Evolutionary conservation across 1,140 invertebrate species (phyloP).

Genomic region (Glossosoma conforme): DNA sequence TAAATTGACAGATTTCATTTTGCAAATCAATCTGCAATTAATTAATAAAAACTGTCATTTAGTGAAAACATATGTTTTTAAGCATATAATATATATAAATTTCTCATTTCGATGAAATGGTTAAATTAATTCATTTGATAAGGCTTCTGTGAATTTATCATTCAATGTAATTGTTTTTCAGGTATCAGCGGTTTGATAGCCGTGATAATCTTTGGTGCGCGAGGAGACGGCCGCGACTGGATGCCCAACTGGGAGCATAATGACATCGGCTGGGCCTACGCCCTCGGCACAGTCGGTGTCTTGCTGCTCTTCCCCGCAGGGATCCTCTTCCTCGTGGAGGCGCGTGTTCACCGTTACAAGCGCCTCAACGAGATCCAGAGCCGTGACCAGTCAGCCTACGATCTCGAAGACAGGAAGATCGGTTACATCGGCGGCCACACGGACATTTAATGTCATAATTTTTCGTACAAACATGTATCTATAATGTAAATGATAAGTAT

Average conservation of each 20-base stretch:
- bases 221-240: conserved; percentile 89
- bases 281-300: conserved; percentile 74
- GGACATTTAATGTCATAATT: conserved; percentile 46
- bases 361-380: conserved; percentile 62
- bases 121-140: too few species aligned
- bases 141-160: too few species aligned
- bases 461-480: too few species aligned
- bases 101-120: too few species aligned
- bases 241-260: conserved; percentile 97
- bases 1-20: too few species aligned
- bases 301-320: conserved; percentile 68
- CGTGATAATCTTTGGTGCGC: conserved; percentile 71
- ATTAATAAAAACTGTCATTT: too few species aligned
- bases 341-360: conserved; percentile 66
- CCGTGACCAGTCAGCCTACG: conserved; percentile 56
- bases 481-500: too few species aligned
- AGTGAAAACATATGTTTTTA: too few species aligned
- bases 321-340: conserved; percentile 77
- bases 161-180: too few species aligned
- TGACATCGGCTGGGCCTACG: conserved; percentile 92
- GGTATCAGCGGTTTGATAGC: conserved; percentile 68
- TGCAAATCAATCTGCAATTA: too few species aligned
- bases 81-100: too few species aligned
- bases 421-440: conserved; percentile 49
- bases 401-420: conserved; percentile 51